Percentiles rank a stretch among this genome's conserved stretches.
phyloP scores from a whole-genome alignment of 1,140 invertebrate genomes.

The Coboldia fuscipes region DNA sequence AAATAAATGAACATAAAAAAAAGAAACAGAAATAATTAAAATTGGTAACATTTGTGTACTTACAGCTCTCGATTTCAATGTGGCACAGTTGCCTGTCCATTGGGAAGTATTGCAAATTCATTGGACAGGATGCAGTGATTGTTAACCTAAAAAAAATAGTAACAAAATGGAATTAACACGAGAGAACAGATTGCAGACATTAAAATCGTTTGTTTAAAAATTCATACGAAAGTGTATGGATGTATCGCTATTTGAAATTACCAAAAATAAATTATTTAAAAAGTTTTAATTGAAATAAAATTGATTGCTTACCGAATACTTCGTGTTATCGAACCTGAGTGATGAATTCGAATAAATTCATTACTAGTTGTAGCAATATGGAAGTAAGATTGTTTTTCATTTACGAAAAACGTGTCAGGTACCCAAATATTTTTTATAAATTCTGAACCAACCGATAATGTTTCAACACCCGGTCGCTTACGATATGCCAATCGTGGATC shows the following conservation, averaged over 20 bases:
- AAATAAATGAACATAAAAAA: neutral
- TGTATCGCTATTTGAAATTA: too few relatives aligned
- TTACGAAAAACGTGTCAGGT: slow-evolving; percentile 95
- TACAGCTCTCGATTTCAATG: slow-evolving; percentile 96
- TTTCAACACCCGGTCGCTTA: slow-evolving; percentile 67
- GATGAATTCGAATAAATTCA: slow-evolving; percentile 89
- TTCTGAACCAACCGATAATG: slow-evolving; percentile 75
- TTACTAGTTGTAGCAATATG: slow-evolving; percentile 94
- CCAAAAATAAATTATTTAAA: too few relatives aligned
- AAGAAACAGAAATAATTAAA: too few relatives aligned
- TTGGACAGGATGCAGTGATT: slow-evolving; percentile 91
- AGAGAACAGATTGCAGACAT: neutral
- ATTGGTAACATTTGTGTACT: slow-evolving; percentile 36
- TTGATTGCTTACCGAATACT: slow-evolving; percentile 68
- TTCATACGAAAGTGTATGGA: too few relatives aligned
- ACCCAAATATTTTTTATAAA: slow-evolving; percentile 97
- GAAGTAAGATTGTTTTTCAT: slow-evolving; percentile 96
- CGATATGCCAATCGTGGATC: slow-evolving; percentile 82
- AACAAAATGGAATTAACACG: neutral
- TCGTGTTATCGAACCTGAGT: slow-evolving; percentile 81
- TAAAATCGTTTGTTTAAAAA: too few relatives aligned
- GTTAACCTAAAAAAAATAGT: slow-evolving; percentile 54
- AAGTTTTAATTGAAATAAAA: too few relatives aligned
- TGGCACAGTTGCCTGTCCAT: slow-evolving; percentile 94
- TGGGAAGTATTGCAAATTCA: slow-evolving; percentile 93